These are phyloP conservation scores for Pampusana beccarii DNA, from an alignment of 2,113 vertebrate genomes.

Conservation along the genomic window DNA sequence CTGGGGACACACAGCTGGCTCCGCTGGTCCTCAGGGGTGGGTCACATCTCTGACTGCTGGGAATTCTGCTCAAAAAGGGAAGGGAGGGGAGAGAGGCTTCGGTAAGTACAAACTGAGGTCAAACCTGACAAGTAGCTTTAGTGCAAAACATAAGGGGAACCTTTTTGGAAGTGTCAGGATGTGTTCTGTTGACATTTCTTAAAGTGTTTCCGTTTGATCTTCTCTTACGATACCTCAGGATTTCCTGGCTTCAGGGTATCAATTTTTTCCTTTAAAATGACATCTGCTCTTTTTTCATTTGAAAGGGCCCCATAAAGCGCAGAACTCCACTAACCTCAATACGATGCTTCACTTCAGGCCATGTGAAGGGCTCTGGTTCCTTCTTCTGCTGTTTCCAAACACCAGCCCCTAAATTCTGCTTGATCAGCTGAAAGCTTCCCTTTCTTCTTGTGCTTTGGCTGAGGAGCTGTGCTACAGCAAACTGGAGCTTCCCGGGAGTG, in stretches of 20 bases:
- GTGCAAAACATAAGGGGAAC: neutral
- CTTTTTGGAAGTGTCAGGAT: neutral
- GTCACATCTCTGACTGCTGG: neutral
- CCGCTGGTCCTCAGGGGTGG: neutral
- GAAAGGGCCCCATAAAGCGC: neutral
- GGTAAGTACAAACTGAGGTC: neutral
- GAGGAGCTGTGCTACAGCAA: neutral
- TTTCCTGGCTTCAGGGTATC: neutral
- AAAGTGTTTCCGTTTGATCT: neutral
- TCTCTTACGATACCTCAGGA: neutral
- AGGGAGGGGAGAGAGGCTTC: neutral
- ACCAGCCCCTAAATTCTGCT: neutral
- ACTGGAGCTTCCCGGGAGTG: rapidly evolving
- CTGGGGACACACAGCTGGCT: neutral
- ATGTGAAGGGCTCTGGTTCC: neutral
- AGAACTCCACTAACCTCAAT: neutral
- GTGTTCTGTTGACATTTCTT: neutral
- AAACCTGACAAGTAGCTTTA: neutral
- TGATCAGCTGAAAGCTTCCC: neutral
- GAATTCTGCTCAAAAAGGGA: neutral
- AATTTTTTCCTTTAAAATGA: neutral
- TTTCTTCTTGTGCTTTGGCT: neutral
- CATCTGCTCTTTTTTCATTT: neutral
- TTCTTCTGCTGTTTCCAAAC: neutral
- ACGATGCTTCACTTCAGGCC: rapidly evolving